These are phyloP conservation scores for Danio rerio DNA, from an alignment of 2,113 vertebrate genomes.

Conservation along the genomic window GRCz12tu NC_133199.1:31222001-31222500, in stretches of 20 bases:
- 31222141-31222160: constrained; percentile 48
- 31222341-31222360: too few species aligned
- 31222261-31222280: constrained; percentile 18
- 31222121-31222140: constrained; percentile 25
- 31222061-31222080: neutral
- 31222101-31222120: neutral
- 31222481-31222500: too few species aligned
- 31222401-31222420: too few species aligned
- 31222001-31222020: neutral
- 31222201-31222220: constrained; percentile 41
- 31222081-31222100: constrained; percentile 34
- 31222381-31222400: too few species aligned
- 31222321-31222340: neutral
- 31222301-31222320: neutral
- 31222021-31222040: constrained; percentile 15
- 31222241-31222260: constrained; percentile 13
- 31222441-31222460: too few species aligned
- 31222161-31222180: constrained; percentile 40
- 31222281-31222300: constrained; percentile 6
- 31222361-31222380: too few species aligned
- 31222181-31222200: constrained; percentile 14
- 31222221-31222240: constrained; percentile 8
- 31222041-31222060: neutral
- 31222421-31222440: too few species aligned
- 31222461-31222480: too few species aligned